Conservation (phyloP, 2,113 vertebrate genomes). For the Hepsetus odoe region DNA sequence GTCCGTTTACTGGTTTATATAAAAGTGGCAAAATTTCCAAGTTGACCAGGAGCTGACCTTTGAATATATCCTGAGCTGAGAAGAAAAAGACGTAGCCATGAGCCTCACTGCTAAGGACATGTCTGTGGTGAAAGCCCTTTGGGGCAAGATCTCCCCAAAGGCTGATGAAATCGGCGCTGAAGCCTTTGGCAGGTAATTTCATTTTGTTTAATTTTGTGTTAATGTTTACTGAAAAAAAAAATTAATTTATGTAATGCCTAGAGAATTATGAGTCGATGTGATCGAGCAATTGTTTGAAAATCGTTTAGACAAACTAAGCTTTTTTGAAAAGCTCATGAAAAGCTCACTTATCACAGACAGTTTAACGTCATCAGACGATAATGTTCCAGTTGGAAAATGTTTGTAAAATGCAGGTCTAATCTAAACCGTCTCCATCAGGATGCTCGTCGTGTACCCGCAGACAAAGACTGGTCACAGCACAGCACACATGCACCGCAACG, state of each 20-base stretch:
- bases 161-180: constrained; percentile 38
- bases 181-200: constrained; percentile 42
- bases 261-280: no score
- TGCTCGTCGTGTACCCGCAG: constrained; percentile 60
- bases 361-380: no score
- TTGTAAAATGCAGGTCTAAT: background rate
- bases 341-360: no score
- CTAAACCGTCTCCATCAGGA: constrained; percentile 58
- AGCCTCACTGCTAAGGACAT: constrained; percentile 56
- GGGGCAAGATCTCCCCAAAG: constrained; percentile 30
- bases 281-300: no score
- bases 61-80: constrained; percentile 10
- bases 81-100: constrained; percentile 43
- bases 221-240: background rate
- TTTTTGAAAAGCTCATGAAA: no score
- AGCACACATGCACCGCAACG: no score
- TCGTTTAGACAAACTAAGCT: no score
- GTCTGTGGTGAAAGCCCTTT: constrained; percentile 25
- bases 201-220: no score
- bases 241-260: no score
- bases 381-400: background rate
- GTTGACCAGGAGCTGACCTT: background rate
- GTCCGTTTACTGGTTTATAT: constrained; percentile 31
- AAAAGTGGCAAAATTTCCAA: background rate
- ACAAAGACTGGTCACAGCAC: no score